Evolutionary conservation across 2,113 vertebrate species (phyloP).

Genomic region (Ranitomeya variabilis): DNA sequence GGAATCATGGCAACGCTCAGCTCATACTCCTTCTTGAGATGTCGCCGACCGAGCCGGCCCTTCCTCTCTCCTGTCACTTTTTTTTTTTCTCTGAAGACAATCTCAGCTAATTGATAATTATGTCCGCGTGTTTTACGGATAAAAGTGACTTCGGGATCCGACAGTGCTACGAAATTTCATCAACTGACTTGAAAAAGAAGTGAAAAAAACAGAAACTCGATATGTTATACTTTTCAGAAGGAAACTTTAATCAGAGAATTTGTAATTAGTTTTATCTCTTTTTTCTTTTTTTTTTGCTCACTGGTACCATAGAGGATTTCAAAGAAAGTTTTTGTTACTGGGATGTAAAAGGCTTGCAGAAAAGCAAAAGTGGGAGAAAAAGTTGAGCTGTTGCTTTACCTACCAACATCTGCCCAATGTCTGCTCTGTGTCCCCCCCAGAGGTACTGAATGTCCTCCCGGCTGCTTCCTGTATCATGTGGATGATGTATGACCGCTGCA

Average conservation of each 20-base stretch:
- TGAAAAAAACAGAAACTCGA: background rate
- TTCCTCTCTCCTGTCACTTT: background rate
- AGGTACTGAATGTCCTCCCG: too few relatives aligned
- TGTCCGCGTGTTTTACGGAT: slow-evolving; percentile 20
- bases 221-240: slow-evolving; percentile 2
- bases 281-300: background rate
- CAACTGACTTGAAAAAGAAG: slow-evolving; percentile 15
- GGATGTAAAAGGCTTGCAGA: background rate
- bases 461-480: too few relatives aligned
- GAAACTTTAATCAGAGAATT: slow-evolving; percentile 22
- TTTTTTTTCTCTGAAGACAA: slow-evolving; percentile 9
- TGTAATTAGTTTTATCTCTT: slow-evolving; percentile 6
- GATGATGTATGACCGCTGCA: too few relatives aligned
- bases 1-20: slow-evolving; percentile 18
- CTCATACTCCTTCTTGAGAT: background rate
- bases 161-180: slow-evolving; percentile 17
- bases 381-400: background rate
- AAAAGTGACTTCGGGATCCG: slow-evolving; percentile 25
- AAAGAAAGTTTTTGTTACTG: background rate
- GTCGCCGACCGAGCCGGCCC: background rate
- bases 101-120: slow-evolving; percentile 46
- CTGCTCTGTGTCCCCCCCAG: background rate
- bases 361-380: background rate
- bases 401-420: background rate
- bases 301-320: background rate